phyloP scores from a whole-genome alignment of 2,113 vertebrate genomes.

The Ptychochromis oligacanthus region DNA sequence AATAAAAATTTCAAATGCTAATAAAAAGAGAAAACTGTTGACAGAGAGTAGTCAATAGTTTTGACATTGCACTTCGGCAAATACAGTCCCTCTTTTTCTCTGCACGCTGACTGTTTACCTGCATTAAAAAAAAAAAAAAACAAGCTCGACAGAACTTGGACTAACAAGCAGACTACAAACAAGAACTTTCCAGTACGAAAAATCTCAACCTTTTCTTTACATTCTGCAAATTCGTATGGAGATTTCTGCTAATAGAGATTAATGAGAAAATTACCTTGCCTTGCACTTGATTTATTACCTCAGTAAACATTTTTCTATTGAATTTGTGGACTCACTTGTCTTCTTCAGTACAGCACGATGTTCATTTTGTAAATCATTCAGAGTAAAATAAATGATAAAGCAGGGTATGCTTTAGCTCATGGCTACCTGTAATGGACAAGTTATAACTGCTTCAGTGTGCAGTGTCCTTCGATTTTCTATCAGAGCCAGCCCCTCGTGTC shows the following conservation, averaged over 20 bases:
- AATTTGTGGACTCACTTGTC: neutral
- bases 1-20: too few relatives aligned
- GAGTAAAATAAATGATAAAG: conserved; percentile 6
- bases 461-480: neutral
- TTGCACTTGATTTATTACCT: conserved; percentile 6
- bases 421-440: neutral
- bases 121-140: neutral
- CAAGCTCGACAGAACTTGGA: neutral
- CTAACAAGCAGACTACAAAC: neutral
- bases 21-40: too few relatives aligned
- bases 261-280: neutral
- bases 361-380: conserved; percentile 5
- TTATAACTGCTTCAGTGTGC: neutral
- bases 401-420: neutral
- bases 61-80: neutral
- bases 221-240: neutral
- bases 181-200: neutral
- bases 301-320: neutral
- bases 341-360: neutral
- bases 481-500: neutral
- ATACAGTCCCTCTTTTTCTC: neutral
- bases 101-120: neutral
- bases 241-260: conserved; percentile 8
- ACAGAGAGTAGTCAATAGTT: too few relatives aligned
- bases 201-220: neutral